These are phyloP conservation scores for Exocentrus adspersus DNA, from an alignment of 2,888 invertebrate species.

Conservation along the genomic window DNA sequence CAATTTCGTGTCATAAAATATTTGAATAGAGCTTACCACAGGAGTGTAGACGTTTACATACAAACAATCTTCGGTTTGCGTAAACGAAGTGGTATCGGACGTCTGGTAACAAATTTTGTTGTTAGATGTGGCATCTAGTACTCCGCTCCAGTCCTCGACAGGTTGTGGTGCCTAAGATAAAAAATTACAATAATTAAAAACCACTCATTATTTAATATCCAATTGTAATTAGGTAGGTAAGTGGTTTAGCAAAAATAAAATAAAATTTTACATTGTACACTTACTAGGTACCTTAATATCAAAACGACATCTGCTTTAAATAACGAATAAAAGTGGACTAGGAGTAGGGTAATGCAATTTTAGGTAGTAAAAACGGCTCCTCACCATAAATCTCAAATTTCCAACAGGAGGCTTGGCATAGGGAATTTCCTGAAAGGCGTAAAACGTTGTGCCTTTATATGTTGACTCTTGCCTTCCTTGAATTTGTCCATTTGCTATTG, in stretches of 20 bases:
- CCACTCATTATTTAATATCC: too few relatives aligned
- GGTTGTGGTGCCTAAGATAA: conserved; percentile 28
- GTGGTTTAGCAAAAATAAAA: too few relatives aligned
- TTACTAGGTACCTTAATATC: too few relatives aligned
- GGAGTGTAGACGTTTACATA: conserved; percentile 41
- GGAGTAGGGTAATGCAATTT: too few relatives aligned
- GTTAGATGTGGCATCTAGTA: conserved; percentile 30
- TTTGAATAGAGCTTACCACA: conserved; percentile 24
- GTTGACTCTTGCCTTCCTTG: conserved; percentile 18
- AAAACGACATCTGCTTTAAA: too few relatives aligned
- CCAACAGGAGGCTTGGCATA: conserved; percentile 37
- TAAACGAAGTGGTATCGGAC: not conserved
- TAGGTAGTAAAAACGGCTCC: too few relatives aligned
- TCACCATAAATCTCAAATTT: conserved; percentile 32
- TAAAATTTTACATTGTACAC: too few relatives aligned
- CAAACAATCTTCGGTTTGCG: conserved; percentile 40
- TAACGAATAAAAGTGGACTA: too few relatives aligned
- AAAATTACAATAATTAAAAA: too few relatives aligned
- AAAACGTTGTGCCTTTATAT: conserved; percentile 21
- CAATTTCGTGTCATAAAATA: not conserved
- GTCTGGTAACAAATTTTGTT: conserved; percentile 33
- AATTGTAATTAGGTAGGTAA: too few relatives aligned
- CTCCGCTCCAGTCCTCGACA: conserved; percentile 37
- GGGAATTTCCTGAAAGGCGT: conserved; percentile 35
- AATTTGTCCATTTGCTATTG: conserved; percentile 31